Base-by-base conservation (phyloP, 35 echinoderm and acorn worm species). In the Heliocidaris erythrogramma region DNA sequence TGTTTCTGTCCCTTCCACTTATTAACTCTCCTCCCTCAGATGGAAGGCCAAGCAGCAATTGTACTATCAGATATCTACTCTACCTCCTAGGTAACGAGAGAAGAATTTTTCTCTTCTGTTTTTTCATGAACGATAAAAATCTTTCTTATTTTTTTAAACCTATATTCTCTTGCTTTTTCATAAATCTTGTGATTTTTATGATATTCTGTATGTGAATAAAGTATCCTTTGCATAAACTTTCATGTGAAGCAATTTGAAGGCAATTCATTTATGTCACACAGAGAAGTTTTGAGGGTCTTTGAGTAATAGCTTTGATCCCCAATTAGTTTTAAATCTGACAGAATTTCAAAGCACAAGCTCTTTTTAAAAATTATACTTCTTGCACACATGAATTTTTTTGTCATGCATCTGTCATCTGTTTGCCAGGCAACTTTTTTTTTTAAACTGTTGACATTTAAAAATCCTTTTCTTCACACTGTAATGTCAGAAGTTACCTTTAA, bases 31-130 rank as follows among this genome's bases (percentile, higher is more conserved):
- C 93, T 49, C 86, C 96, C 59, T 90, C 48, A 97, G 96, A 97
- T 85, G 96, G 96, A 97, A 97, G 60, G 94, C 94, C 91, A 97
- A 95, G 85, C 96, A 94, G 42, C 96, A 97, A 92, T 90, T 97
- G 85, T 97, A 97, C 96, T 97, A 95, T 97, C 95, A 97, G 96
- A 97, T 97, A 60, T 91, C 94, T 91, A 97, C 94, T 92, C 78
- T 92, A 93, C 49, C 92, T 52, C 92, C 96, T 97, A 97, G 96
- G 96, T 97, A 97, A 97, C 53, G 49, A 59, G 47, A 52, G 49
- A 30, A 30, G 50, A 59, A 7, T 56, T 49, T 92, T 50, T 56
- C 17, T 30, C 13, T 59, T 50, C 30, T 59, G 1, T 59, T 92
- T 92, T 56, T 92, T 56, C 48, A 59, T 92, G 49, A 32, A 16